Evolutionary conservation across 2,797 vertebrate genomes (phyloP).

Genomic region (Anabas testudineus): DNA sequence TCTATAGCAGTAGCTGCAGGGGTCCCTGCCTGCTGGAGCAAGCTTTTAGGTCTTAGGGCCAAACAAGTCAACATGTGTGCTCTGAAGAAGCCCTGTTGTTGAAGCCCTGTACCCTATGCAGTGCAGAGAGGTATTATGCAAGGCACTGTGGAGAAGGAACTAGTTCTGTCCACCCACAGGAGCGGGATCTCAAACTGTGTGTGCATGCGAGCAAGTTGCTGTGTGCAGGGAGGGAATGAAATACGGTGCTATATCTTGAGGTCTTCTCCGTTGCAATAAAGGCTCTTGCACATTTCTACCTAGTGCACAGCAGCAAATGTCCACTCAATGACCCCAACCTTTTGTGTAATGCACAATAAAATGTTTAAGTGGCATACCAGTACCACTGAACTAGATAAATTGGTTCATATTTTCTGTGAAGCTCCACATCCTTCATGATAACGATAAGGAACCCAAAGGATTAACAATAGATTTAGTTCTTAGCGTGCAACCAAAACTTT

Average conservation of each 20-base stretch:
- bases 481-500: constrained; percentile 26
- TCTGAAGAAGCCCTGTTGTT: constrained; percentile 23
- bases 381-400: constrained; percentile 69
- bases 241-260: constrained; percentile 42
- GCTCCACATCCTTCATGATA: constrained; percentile 51
- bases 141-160: constrained; percentile 57
- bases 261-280: constrained; percentile 30
- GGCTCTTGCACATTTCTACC: constrained; percentile 51
- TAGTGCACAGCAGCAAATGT: constrained; percentile 47
- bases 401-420: constrained; percentile 54
- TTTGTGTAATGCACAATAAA: constrained; percentile 78
- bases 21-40: constrained; percentile 16
- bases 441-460: constrained; percentile 37
- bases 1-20: constrained; percentile 31
- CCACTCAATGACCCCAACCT: constrained; percentile 71
- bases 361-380: constrained; percentile 73
- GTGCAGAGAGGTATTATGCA: constrained; percentile 69
- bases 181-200: constrained; percentile 38
- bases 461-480: constrained; percentile 19
- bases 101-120: constrained; percentile 47
- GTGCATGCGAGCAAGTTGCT: constrained; percentile 21
- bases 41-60: constrained; percentile 17
- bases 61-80: constrained; percentile 29
- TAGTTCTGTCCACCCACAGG: constrained; percentile 74
- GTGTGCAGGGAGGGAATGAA: constrained; percentile 28